Percentiles rank a stretch among this genome's conserved stretches.
Conservation (phyloP, 2,888 invertebrate genomes). For the Laspeyria flexula region DNA sequence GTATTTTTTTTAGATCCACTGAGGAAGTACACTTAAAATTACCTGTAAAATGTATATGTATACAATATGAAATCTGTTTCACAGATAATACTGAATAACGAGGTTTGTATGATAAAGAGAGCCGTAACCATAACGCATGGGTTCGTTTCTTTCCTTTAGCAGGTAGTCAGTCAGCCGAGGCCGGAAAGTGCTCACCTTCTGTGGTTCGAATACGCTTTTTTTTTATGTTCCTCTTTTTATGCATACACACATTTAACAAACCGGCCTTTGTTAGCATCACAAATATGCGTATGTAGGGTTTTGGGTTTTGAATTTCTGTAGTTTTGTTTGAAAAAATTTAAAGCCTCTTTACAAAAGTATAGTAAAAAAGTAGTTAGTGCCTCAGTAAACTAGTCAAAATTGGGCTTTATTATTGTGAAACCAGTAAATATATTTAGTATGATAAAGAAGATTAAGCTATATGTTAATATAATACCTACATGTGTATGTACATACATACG, state of each 20-base stretch:
- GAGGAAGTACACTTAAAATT: no score
- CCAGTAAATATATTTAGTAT: constrained; percentile 11
- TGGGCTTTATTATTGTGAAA: constrained; percentile 17
- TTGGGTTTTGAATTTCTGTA: no score
- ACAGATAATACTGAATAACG: constrained; percentile 21
- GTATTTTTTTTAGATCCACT: no score
- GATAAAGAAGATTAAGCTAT: constrained; percentile 24
- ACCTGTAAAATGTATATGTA: constrained; percentile 16
- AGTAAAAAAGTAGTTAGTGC: background rate
- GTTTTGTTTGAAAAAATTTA: no score
- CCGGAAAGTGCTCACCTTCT: constrained; percentile 70
- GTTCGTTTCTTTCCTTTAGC: constrained; percentile 63
- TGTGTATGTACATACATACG: constrained; percentile 12
- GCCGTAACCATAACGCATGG: constrained; percentile 44
- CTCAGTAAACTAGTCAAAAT: background rate
- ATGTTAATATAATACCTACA: constrained; percentile 20
- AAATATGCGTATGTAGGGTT: background rate
- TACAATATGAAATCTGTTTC: constrained; percentile 26
- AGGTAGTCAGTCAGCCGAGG: constrained; percentile 73
- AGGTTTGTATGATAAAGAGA: constrained; percentile 17
- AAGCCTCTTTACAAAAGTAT: no score
- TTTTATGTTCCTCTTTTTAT: constrained; percentile 58
- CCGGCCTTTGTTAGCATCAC: constrained; percentile 42
- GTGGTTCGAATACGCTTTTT: constrained; percentile 63
- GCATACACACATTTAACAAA: constrained; percentile 47